A percentile compares a stretch with the other conserved stretches of the same genome.
Conservation (phyloP, 2,797 vertebrate species). For the Vultur gryphus region DNA sequence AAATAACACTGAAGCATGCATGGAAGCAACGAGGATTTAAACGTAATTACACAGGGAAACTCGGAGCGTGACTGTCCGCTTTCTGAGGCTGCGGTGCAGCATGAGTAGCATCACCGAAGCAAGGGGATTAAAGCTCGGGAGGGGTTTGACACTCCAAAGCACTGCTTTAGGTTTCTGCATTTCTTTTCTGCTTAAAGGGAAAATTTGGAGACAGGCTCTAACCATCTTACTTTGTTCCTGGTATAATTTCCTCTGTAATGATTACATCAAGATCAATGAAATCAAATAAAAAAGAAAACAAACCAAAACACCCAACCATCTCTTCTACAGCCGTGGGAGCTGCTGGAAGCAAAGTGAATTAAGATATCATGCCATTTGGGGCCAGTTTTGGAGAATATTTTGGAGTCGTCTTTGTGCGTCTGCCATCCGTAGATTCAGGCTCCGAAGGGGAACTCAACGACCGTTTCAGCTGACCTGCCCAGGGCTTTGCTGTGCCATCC, state of each 20-base stretch:
- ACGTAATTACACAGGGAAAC: background rate
- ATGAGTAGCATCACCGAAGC: background rate
- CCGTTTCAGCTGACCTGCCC: rapidly evolving
- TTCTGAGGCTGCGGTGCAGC: background rate
- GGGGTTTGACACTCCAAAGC: background rate
- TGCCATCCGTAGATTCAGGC: rapidly evolving
- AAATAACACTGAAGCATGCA: conserved; percentile 42
- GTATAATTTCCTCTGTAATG: background rate
- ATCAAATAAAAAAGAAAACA: background rate
- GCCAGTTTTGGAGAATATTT: background rate
- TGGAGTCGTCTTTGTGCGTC: rapidly evolving
- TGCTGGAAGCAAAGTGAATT: background rate
- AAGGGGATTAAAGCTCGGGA: background rate
- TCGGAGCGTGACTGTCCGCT: background rate
- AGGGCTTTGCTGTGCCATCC: background rate
- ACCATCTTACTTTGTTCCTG: background rate
- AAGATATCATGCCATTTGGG: no score
- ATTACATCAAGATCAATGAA: background rate
- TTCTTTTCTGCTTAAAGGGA: background rate
- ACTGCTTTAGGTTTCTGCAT: background rate
- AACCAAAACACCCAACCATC: rapidly evolving
- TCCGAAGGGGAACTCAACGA: background rate
- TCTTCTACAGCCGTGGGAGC: background rate
- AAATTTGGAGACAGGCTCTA: background rate
- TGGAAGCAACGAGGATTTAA: background rate